These are phyloP conservation scores for Oncopodura yosiiana DNA, from an alignment of 1,140 invertebrate genomes.

Conservation along the genomic window DNA sequence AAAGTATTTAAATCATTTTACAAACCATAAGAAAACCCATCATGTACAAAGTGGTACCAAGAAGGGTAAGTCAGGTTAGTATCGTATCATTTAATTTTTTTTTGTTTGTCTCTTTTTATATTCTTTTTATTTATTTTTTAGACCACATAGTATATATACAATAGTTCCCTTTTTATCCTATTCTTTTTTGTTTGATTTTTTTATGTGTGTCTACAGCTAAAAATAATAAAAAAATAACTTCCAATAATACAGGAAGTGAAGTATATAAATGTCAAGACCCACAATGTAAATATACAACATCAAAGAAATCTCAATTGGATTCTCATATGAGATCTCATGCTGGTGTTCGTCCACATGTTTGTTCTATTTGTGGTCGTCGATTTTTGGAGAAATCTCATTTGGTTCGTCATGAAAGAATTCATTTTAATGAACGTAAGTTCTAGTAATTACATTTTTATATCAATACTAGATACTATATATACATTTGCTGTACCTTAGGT, in stretches of 20 bases:
- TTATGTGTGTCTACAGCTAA: background rate
- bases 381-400: conserved; percentile 60
- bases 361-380: conserved; percentile 50
- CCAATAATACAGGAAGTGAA: conserved; percentile 44
- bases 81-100: no score
- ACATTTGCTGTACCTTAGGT: conserved; percentile 35
- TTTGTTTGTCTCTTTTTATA: no score
- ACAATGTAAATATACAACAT: conserved; percentile 54
- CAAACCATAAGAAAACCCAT: conserved; percentile 55
- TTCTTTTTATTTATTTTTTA: no score
- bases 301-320: conserved; percentile 55
- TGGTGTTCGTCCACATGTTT: conserved; percentile 52
- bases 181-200: background rate
- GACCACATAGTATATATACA: no score
- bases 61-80: conserved; percentile 8
- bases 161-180: no score
- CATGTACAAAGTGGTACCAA: conserved; percentile 37
- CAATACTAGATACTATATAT: conserved; percentile 13
- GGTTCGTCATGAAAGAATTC: conserved; percentile 53
- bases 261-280: conserved; percentile 51
- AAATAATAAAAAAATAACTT: background rate
- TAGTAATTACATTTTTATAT: conserved; percentile 38
- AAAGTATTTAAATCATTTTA: conserved; percentile 57
- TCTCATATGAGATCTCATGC: conserved; percentile 51
- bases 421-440: conserved; percentile 51